These are phyloP conservation scores for Microcebus lehilahytsara DNA, from an alignment of 2,113 vertebrate species.

Conservation along the genomic window DNA sequence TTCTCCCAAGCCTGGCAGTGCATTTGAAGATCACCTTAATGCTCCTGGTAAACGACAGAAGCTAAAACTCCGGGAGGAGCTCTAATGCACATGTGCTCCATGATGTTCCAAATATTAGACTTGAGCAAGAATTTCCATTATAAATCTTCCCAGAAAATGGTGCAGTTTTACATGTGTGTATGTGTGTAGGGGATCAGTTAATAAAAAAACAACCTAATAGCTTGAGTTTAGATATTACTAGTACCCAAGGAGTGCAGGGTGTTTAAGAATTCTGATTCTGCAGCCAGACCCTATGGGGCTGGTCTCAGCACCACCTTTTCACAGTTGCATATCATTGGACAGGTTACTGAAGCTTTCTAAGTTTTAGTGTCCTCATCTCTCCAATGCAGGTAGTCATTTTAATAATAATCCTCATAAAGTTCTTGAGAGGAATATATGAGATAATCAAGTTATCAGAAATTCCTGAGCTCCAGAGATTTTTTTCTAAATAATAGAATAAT, in stretches of 20 bases:
- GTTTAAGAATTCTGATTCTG: not conserved
- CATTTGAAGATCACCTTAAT: constrained; percentile 32
- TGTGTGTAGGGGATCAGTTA: not conserved
- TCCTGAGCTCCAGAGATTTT: not conserved
- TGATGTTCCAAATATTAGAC: not conserved
- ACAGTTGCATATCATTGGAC: not conserved
- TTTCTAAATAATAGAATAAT: not conserved
- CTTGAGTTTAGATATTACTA: not conserved
- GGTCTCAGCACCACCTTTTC: not conserved
- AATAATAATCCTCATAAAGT: not conserved
- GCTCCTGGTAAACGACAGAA: constrained; percentile 48
- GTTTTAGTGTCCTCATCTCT: not conserved
- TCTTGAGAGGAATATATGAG: not conserved
- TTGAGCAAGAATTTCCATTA: not conserved
- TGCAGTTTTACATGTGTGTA: not conserved
- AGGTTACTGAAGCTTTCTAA: not conserved
- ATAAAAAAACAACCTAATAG: not conserved
- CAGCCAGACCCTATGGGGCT: not conserved
- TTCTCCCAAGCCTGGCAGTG: not conserved
- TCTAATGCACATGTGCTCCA: not conserved
- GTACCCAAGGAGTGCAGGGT: not conserved
- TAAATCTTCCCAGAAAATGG: not conserved
- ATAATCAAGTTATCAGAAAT: not conserved
- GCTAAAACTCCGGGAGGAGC: constrained; percentile 17
- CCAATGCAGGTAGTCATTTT: not conserved